Conservation (phyloP, 2,113 vertebrate genomes). For the Tachycineta bicolor region DNA sequence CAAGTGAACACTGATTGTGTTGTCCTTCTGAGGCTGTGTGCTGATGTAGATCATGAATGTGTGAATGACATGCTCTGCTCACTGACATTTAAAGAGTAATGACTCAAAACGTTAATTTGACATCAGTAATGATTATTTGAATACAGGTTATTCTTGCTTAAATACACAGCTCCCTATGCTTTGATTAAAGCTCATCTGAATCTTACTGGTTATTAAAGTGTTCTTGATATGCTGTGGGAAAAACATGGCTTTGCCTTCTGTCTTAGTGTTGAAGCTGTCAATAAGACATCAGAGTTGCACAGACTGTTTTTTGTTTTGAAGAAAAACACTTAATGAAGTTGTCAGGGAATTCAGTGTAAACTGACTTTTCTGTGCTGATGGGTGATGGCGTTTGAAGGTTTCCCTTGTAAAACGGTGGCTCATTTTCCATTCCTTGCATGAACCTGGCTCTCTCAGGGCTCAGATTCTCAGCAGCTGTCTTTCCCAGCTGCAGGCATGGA, state of each 20-base stretch:
- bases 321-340: background rate
- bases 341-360: background rate
- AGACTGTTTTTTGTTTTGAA: background rate
- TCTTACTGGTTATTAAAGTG: background rate
- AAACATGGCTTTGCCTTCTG: background rate
- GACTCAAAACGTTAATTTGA: conserved; percentile 34
- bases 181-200: conserved; percentile 16
- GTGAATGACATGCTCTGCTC: background rate
- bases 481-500: background rate
- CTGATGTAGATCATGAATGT: background rate
- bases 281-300: background rate
- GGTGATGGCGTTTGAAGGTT: background rate
- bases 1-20: background rate
- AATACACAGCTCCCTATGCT: background rate
- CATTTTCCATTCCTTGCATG: background rate
- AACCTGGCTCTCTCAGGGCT: background rate
- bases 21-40: background rate
- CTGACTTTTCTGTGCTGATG: background rate
- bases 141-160: conserved; percentile 30
- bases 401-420: background rate
- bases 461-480: background rate
- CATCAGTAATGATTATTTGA: conserved; percentile 34
- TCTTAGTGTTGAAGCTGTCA: background rate
- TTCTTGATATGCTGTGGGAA: background rate
- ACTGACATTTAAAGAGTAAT: background rate